Base-by-base conservation (phyloP, 2,797 vertebrate species). In the Cirrhinus molitorella region DNA sequence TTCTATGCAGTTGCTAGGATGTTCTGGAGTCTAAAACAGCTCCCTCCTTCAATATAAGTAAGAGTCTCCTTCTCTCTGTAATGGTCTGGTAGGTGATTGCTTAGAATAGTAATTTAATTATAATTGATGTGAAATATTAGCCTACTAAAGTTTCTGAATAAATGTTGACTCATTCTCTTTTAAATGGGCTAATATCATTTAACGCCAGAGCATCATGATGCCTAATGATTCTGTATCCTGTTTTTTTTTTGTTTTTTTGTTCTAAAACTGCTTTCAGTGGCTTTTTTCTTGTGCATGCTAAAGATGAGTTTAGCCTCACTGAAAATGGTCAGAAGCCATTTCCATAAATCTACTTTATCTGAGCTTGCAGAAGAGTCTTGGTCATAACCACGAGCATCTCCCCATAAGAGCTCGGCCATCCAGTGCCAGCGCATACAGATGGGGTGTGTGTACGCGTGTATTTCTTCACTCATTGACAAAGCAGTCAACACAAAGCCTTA, bases 401-500 rank as follows among this genome's bases (percentile, higher is more conserved):
- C 13, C 9, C 67, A 67, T 57, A 80, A 80, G 61, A 75, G 49
- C 47, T 55, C 17, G 47, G 37, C 51, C 65, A 84, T 57, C 28
- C 65, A 5, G 23, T 81, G 80, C 53, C 83, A 71, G 63, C 74
- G 70, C 75, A 75, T 66, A 73, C 74, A 82, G 68, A 85, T 75
- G 61, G 71, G 57, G 72, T 55, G 49, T 79, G 28, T 49, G 43
- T 49, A 3, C 34, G 4, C 8, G 45, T 47, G 49, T 84, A 10
- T 43, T 43, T 67, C 23, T 55, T 3, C 67, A 72, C 47, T 72
- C 61, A 49, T 45, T 47, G 51, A 77, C 53, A 55, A 34, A 65
- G 61, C 57, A 23, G 0, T 73, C 75, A n/a, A 57, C 85, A 83
- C 83, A 88, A 86, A 84, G 83, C 85, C 78, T 55, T 79, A 57